phyloP scores from a whole-genome alignment of 2,888 invertebrate species.

The Hirtodrosophila confusa region DNA sequence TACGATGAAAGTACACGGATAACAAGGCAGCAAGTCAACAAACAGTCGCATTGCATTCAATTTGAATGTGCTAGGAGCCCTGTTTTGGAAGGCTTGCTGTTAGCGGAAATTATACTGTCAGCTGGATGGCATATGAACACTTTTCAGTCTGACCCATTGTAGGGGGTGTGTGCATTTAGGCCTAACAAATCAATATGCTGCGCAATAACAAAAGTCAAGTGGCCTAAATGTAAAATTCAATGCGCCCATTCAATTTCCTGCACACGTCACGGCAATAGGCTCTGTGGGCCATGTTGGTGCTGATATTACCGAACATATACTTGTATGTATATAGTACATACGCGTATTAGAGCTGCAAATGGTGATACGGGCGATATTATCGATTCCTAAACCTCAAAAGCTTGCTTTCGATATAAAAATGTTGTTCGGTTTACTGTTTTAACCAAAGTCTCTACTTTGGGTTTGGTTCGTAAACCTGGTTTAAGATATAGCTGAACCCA shows the following conservation, averaged over 20 bases:
- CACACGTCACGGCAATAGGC: conserved; percentile 35
- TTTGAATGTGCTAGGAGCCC: conserved; percentile 1
- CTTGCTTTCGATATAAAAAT: too few relatives aligned
- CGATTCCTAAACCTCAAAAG: too few relatives aligned
- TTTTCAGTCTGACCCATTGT: conserved; percentile 14
- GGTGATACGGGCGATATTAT: too few relatives aligned
- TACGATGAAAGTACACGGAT: too few relatives aligned
- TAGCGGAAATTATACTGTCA: conserved; percentile 13
- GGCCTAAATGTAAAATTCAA: conserved; percentile 46
- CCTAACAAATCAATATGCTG: conserved; percentile 33
- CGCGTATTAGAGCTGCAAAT: too few relatives aligned
- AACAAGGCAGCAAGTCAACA: too few relatives aligned
- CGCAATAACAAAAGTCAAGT: conserved; percentile 37
- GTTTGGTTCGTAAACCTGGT: too few relatives aligned
- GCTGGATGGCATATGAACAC: conserved; percentile 4
- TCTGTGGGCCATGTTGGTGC: neutral
- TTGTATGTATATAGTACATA: neutral
- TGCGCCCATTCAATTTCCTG: conserved; percentile 52
- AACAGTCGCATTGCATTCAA: neutral
- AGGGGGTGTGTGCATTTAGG: neutral
- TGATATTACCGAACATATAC: neutral
- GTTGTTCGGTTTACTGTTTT: too few relatives aligned
- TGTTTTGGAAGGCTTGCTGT: neutral
- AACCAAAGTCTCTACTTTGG: too few relatives aligned
- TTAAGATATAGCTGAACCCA: too few relatives aligned